These are phyloP conservation scores for Clamator glandarius DNA, from an alignment of 2,797 vertebrate species.

Conservation along the genomic window DNA sequence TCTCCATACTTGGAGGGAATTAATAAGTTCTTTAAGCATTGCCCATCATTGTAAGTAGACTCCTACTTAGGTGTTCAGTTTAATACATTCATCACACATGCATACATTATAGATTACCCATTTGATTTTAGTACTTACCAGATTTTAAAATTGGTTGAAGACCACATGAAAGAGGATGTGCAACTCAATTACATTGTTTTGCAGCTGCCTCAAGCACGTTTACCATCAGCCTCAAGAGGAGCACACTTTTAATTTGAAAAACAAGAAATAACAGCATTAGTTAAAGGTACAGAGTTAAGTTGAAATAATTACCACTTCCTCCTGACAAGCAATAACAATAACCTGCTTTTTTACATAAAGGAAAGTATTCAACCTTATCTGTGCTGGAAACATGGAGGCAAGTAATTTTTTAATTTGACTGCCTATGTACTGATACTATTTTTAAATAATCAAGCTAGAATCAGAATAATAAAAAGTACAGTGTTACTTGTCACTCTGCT, in stretches of 20 bases:
- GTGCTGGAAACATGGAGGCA: neutral
- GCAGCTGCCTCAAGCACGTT: neutral
- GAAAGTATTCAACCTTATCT: slow-evolving; percentile 26
- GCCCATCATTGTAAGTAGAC: neutral
- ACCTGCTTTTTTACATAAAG: neutral
- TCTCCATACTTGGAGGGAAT: neutral
- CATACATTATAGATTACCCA: neutral
- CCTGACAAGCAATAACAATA: slow-evolving; percentile 6
- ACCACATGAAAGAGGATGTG: neutral
- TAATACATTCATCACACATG: neutral
- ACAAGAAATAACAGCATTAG: slow-evolving; percentile 2
- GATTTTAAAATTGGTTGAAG: neutral
- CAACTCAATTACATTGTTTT: neutral
- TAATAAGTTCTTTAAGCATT: neutral
- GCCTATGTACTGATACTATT: neutral
- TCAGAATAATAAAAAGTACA: neutral
- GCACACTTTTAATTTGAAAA: neutral
- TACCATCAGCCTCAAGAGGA: neutral
- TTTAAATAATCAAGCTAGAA: neutral
- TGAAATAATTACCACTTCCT: slow-evolving; percentile 71
- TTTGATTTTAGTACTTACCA: slow-evolving; percentile 23
- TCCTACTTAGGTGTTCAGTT: neutral
- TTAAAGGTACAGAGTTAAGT: slow-evolving; percentile 7
- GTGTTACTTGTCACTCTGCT: neutral
- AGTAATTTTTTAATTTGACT: neutral